Base-by-base conservation (phyloP, 1,140 invertebrate species). In the Brachionus koreanus region DNA sequence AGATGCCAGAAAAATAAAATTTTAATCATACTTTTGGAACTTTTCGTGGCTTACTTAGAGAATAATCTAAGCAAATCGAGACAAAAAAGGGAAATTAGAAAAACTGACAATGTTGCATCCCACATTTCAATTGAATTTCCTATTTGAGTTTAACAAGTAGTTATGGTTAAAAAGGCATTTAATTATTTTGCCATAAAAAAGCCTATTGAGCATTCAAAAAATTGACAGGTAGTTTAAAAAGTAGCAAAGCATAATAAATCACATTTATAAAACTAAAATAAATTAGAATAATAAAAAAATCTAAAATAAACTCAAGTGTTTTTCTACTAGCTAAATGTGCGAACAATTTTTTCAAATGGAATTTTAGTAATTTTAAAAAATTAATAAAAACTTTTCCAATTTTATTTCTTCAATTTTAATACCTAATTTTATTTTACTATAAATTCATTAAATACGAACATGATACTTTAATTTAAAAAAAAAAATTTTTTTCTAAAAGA, bases 141-240 rank as follows among this genome's bases (percentile, higher is more conserved):
- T 6, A 49, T 13, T 49, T 49, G 43, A n/a, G 5, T 49, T 13
- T 5, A 49, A 49, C 9, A 9, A 57, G 16, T 57, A 19, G 19
- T 19, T 57, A 19, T 25, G 49, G 49, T 23, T 57, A 57, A n/a
- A 3, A 57, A 57, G 9, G 13, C 49, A 57, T 57, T 19, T 10
- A 23, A 42, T 57, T 57, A 19, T 57, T 57, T 57, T 19, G 16
- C 16, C 49, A 57, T 57, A 57, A 57, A 3, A 3, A 57, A 16
- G 3, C 19, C 49, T 9, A 57, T 1, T 9, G 16, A 19, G 5
- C 16, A 49, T 49, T 16, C 13, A 49, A 16, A 57, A 57, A 10
- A 57, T 57, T 57, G 49, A 57, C 49, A 57, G 49, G 49, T 57
- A 57, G 49, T 23, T 57, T 57, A 57, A 57, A 57, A 57, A 57